Percentiles rank a stretch among this genome's conserved stretches.
phyloP scores from a whole-genome alignment of 2,888 invertebrate species.

The Steinernema hermaphroditum region DNA sequence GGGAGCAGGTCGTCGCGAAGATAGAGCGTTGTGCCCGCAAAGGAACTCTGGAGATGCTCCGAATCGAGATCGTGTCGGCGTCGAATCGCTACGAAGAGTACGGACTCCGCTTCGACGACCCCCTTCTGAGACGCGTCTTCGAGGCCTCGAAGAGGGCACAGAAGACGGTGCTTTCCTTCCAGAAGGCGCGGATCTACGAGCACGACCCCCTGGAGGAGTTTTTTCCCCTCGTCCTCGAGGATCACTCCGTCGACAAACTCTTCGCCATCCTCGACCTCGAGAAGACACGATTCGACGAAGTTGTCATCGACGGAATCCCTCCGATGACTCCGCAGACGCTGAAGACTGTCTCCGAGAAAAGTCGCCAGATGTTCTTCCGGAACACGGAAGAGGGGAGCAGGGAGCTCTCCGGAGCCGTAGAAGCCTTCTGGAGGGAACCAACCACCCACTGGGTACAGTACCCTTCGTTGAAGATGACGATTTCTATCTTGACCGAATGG shows the following conservation, averaged over 20 bases:
- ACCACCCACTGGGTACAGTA: slow-evolving; percentile 7
- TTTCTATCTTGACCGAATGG: background rate
- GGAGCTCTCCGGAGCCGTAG: background rate
- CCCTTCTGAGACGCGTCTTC: background rate
- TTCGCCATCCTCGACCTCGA: background rate
- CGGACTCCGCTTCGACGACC: background rate
- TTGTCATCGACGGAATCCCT: background rate
- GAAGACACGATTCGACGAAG: background rate
- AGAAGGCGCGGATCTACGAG: background rate
- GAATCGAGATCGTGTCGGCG: background rate
- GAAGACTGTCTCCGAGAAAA: background rate
- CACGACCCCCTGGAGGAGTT: background rate
- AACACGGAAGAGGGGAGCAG: background rate
- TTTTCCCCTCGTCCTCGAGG: background rate
- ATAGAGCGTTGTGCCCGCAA: background rate
- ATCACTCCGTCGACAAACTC: background rate
- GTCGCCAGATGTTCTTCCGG: background rate
- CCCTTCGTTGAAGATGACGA: background rate
- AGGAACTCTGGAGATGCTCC: background rate
- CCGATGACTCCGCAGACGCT: background rate
- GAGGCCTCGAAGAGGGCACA: background rate
- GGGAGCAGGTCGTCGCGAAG: background rate
- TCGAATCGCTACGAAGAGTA: background rate
- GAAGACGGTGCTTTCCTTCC: background rate
- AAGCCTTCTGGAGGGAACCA: background rate